Evolutionary conservation across 2,113 vertebrate genomes (phyloP), one percentile per base, ranked within the genome.

Genomic region (Amphiprion ocellaris): DNA sequence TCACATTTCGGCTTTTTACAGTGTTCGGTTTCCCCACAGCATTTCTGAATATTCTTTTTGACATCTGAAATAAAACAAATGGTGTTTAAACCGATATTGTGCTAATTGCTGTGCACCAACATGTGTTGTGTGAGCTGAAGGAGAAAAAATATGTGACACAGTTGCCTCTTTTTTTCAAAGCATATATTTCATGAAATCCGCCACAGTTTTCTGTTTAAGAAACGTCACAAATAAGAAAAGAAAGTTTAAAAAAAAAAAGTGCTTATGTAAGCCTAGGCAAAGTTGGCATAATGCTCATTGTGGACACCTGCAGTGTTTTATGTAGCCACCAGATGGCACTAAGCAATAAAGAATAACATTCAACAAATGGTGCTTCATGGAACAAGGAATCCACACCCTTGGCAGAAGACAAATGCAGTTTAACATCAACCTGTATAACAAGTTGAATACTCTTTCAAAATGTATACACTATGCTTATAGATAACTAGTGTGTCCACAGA

Each of bases 61-160:
- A 72, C 85, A 87, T 90, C 58, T 69, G 65, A 89, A 93, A 92
- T 89, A 90, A 92, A 93, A 84, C 70, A 76, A 83, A 83, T 39
- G 72, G 58, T 72, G 53, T 73, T 85, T 26, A 62, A 87, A 81
- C 23, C 21, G 19, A 60, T 1, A 0, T 10, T 19, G 49, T 81
- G 23, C 56, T 44, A n/a, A 3, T 75, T 69, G 21, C 3, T 61
- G 10, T 70, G 33, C 23, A 15, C 33, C 62, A 24, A 15, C 17
- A 16, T 16, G 0, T 46, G 10, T 46, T 30, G 24, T 11, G 5
- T 53, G 16, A 46, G 54, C 10, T n/a, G 15, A 41, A 3, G 4
- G 5, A 11, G 24, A 69, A 73, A 8, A 69, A 65, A 68, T 11
- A 11, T 47, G 21, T 62, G 56, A 84, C 56, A 79, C 69, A 10